A percentile compares a stretch with the other conserved stretches of the same genome.
Conservation (phyloP, 2,797 vertebrate genomes). For the Argentina silus region DNA sequence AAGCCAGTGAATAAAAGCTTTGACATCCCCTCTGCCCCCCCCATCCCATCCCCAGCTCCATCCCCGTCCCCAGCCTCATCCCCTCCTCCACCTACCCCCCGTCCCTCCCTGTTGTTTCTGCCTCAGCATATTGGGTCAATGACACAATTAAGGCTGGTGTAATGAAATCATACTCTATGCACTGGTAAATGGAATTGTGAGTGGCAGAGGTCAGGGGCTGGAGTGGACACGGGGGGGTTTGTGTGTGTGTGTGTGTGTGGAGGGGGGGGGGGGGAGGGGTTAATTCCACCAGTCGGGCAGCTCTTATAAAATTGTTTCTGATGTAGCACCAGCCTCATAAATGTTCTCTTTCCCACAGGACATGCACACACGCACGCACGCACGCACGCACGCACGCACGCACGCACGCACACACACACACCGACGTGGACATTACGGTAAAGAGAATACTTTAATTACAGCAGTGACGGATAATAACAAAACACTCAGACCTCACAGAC, state of each 20-base stretch:
- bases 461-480: too few relatives aligned
- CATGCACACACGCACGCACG: not conserved
- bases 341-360: not conserved
- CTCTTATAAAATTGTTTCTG: slow-evolving; percentile 22
- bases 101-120: slow-evolving; percentile 50
- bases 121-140: slow-evolving; percentile 52
- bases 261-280: not conserved
- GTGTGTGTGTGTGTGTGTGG: not conserved
- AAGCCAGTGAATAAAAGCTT: slow-evolving; percentile 79
- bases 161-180: slow-evolving; percentile 74
- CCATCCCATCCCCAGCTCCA: slow-evolving; percentile 36
- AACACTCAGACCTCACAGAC: too few relatives aligned
- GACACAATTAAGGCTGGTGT: slow-evolving; percentile 71
- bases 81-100: slow-evolving; percentile 4
- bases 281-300: slow-evolving; percentile 42
- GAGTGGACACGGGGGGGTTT: slow-evolving; percentile 17
- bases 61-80: slow-evolving; percentile 47
- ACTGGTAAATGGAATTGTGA: slow-evolving; percentile 71
- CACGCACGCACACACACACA: too few relatives aligned
- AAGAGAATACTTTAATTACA: too few relatives aligned
- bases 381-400: not conserved
- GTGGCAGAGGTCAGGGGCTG: slow-evolving; percentile 58
- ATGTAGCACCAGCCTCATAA: slow-evolving; percentile 36
- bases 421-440: too few relatives aligned
- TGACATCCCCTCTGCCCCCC: slow-evolving; percentile 74